Evolutionary conservation across 1,140 invertebrate species (phyloP).

Genomic region (Zaprionus nigranus): DNA sequence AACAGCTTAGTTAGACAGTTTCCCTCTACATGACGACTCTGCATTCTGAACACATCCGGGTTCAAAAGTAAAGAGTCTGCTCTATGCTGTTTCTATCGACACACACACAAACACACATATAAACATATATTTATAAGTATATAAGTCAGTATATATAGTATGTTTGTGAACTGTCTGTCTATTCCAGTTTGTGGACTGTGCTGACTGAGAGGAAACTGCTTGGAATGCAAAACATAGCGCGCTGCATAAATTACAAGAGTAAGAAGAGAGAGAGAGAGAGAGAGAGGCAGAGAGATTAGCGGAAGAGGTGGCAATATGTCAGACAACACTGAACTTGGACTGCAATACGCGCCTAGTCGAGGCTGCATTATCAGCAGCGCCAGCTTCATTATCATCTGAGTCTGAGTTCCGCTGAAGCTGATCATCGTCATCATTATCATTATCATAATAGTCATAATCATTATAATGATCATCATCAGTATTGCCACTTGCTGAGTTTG

Average conservation of each 20-base stretch:
- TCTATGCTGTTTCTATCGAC: conserved; percentile 20
- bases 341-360: not conserved
- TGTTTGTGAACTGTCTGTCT: conserved; percentile 15
- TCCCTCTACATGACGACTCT: conserved; percentile 2
- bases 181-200: conserved; percentile 60
- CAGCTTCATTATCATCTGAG: not conserved
- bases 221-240: conserved; percentile 64
- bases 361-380: conserved; percentile 6
- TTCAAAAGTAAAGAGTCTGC: conserved; percentile 49
- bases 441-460: not conserved
- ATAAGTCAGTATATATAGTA: conserved; percentile 8
- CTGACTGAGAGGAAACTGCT: conserved; percentile 60
- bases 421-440: not conserved
- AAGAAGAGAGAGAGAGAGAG: not conserved
- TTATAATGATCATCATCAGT: not conserved
- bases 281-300: conserved; percentile 4
- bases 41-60: conserved; percentile 50
- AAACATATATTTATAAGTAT: not conserved
- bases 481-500: conserved; percentile 6
- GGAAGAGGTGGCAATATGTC: conserved; percentile 7
- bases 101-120: not conserved
- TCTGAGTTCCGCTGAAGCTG: not conserved
- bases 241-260: conserved; percentile 64
- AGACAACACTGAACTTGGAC: conserved; percentile 25
- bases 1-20: not conserved